Evolutionary conservation across 2,888 invertebrate species (phyloP).

Genomic region (Theretra japonica): DNA sequence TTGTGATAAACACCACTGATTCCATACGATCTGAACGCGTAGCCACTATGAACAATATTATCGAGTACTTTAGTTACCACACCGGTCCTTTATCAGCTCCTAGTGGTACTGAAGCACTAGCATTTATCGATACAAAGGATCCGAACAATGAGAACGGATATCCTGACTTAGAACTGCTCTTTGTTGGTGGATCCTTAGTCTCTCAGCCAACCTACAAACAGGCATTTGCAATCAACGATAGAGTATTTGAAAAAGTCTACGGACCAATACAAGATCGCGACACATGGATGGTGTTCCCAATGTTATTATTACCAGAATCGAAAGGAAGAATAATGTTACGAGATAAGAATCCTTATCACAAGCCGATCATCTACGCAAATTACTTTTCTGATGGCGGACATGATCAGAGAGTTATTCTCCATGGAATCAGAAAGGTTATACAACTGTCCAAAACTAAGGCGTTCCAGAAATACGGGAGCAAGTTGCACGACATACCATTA

Average conservation of each 20-base stretch:
- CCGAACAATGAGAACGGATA: constrained; percentile 72
- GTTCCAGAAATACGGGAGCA: constrained; percentile 80
- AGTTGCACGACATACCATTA: constrained; percentile 79
- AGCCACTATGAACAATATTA: constrained; percentile 64
- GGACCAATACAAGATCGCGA: constrained; percentile 71
- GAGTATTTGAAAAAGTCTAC: constrained; percentile 71
- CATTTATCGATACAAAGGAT: constrained; percentile 82
- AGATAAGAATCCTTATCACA: constrained; percentile 86
- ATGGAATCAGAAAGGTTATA: constrained; percentile 75
- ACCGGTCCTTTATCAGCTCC: constrained; percentile 71
- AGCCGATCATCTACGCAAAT: constrained; percentile 87
- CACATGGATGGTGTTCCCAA: constrained; percentile 84
- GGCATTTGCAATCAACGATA: constrained; percentile 68
- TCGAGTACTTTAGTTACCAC: constrained; percentile 81
- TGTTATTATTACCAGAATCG: constrained; percentile 87
- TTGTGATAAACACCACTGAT: constrained; percentile 87
- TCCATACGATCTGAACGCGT: constrained; percentile 86
- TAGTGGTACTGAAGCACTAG: constrained; percentile 76
- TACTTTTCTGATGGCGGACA: constrained; percentile 86
- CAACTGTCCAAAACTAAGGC: constrained; percentile 77
- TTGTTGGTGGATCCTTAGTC: constrained; percentile 80
- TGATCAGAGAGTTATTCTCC: constrained; percentile 73
- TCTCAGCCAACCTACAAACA: constrained; percentile 65
- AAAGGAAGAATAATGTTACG: constrained; percentile 85
- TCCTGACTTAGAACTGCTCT: constrained; percentile 86